phyloP scores from a whole-genome alignment of 2,888 invertebrate species.

The Mantis religiosa region DNA sequence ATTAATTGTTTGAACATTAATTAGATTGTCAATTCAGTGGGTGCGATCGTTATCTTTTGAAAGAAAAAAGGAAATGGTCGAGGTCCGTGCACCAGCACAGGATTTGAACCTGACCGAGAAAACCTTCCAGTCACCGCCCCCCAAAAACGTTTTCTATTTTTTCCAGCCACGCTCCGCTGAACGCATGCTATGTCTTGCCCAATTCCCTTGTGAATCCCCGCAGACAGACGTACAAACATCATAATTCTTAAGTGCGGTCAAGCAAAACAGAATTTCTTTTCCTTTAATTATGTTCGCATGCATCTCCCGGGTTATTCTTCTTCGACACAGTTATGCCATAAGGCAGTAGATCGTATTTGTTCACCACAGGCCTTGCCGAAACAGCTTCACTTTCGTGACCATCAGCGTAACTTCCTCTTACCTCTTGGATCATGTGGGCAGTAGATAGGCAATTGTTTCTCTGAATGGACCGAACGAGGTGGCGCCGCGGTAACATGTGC shows the following conservation, averaged over 20 bases:
- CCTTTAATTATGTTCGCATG: neutral
- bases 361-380: neutral
- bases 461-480: neutral
- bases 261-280: neutral
- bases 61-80: neutral
- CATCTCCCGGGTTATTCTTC: neutral
- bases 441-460: neutral
- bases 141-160: neutral
- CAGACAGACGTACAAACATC: neutral
- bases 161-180: neutral
- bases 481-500: no score
- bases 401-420: neutral
- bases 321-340: neutral
- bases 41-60: neutral
- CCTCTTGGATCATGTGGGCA: neutral
- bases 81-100: neutral
- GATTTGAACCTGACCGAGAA: neutral
- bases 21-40: neutral
- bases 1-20: neutral
- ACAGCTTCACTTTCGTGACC: neutral
- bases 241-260: neutral
- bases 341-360: neutral
- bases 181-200: neutral
- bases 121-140: neutral
- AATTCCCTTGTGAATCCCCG: neutral